Evolutionary conservation across 2,113 vertebrate genomes (phyloP).

Genomic region (Oryzias melastigma): DNA sequence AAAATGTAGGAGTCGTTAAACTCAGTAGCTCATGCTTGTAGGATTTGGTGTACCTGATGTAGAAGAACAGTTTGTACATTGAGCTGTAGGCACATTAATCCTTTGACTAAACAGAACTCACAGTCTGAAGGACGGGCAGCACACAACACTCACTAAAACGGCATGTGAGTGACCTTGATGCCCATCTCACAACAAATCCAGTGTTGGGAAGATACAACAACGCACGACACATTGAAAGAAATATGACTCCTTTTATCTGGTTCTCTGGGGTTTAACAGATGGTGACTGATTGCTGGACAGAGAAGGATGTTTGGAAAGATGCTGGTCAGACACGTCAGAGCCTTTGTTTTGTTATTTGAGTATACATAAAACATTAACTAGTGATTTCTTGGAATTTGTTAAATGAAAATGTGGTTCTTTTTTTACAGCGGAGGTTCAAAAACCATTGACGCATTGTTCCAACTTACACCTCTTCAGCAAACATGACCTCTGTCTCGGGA

Average conservation of each 20-base stretch:
- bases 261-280: constrained; percentile 13
- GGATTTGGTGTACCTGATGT: too few species aligned
- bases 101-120: constrained; percentile 22
- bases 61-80: constrained; percentile 7
- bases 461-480: constrained; percentile 24
- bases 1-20: too few species aligned
- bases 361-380: constrained; percentile 52
- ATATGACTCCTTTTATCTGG: neutral
- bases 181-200: constrained; percentile 4
- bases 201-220: constrained; percentile 14
- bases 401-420: neutral
- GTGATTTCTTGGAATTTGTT: constrained; percentile 28
- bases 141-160: constrained; percentile 10
- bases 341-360: constrained; percentile 32
- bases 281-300: constrained; percentile 7
- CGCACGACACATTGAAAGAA: constrained; percentile 10
- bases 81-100: constrained; percentile 26
- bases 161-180: constrained; percentile 27
- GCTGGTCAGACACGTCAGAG: constrained; percentile 5
- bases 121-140: constrained; percentile 20
- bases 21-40: too few species aligned
- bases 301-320: constrained; percentile 18
- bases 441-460: neutral
- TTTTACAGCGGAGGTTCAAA: neutral
- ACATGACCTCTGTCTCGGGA: neutral